Evolutionary conservation across 2,888 invertebrate species (phyloP).

Genomic region (Protonemura montana): DNA sequence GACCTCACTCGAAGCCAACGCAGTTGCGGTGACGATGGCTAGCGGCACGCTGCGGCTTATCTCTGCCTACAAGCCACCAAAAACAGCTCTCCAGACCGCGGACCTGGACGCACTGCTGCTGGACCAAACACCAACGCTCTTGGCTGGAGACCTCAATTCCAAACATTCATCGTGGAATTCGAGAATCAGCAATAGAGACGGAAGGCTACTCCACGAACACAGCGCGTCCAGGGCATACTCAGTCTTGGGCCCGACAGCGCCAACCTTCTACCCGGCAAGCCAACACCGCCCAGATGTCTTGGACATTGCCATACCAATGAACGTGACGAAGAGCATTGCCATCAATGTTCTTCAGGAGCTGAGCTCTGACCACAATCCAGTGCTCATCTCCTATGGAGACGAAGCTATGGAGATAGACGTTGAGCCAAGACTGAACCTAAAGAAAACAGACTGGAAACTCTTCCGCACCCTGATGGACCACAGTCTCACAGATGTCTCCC

Average conservation of each 20-base stretch:
- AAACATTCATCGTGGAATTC: slow-evolving; percentile 31
- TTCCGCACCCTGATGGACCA: background rate
- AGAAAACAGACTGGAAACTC: background rate
- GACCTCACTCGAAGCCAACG: background rate
- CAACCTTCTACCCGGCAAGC: background rate
- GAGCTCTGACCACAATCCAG: background rate
- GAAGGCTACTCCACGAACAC: background rate
- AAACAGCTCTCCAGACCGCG: background rate
- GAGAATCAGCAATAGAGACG: background rate
- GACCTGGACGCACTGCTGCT: background rate
- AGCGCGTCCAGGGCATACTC: background rate
- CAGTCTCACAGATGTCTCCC: background rate
- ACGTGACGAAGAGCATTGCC: background rate
- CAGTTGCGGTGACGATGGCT: background rate
- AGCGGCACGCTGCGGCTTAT: background rate
- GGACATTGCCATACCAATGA: slow-evolving; percentile 4
- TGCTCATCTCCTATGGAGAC: background rate
- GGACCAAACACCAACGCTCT: background rate
- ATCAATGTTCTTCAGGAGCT: background rate
- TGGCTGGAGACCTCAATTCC: slow-evolving; percentile 17
- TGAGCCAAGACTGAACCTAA: background rate
- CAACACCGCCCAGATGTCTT: background rate
- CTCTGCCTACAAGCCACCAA: slow-evolving; percentile 8
- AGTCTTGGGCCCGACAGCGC: background rate
- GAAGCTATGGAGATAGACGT: background rate